phyloP scores from a whole-genome alignment of 2,888 invertebrate genomes.

The Acrobeloides nanus region DNA sequence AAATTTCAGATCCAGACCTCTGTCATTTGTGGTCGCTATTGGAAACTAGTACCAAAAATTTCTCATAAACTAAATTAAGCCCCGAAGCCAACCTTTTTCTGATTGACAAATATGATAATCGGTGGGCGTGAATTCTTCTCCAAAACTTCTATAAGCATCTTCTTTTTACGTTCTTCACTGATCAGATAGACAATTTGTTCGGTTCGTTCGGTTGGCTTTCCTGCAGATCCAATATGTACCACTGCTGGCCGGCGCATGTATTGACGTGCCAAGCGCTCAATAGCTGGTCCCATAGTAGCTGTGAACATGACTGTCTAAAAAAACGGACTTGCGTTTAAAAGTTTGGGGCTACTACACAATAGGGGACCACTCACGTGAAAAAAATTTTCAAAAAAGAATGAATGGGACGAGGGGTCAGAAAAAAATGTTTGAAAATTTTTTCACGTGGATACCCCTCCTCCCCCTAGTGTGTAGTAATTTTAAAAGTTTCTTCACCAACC shows the following conservation, averaged over 20 bases:
- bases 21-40: too few species aligned
- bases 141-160: conserved; percentile 87
- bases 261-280: conserved; percentile 85
- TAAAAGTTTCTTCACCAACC: conserved; percentile 53
- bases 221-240: conserved; percentile 75
- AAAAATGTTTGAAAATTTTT: too few species aligned
- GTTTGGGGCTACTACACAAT: not conserved
- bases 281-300: conserved; percentile 97
- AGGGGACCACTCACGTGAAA: not conserved
- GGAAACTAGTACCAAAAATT: too few species aligned
- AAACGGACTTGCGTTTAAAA: conserved; percentile 18
- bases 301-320: conserved; percentile 98
- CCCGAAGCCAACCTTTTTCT: conserved; percentile 70
- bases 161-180: conserved; percentile 84
- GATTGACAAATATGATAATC: conserved; percentile 98
- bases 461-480: not conserved
- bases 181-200: conserved; percentile 87
- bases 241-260: conserved; percentile 91
- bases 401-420: conserved; percentile 3
- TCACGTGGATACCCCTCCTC: too few species aligned
- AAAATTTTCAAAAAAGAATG: conserved; percentile 8
- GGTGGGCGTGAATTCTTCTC: conserved; percentile 86
- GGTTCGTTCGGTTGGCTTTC: conserved; percentile 92
- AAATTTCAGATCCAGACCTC: too few species aligned
- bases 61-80: not conserved